Conservation (phyloP, 1,140 invertebrate genomes). For the Drosophila cardini region DNA sequence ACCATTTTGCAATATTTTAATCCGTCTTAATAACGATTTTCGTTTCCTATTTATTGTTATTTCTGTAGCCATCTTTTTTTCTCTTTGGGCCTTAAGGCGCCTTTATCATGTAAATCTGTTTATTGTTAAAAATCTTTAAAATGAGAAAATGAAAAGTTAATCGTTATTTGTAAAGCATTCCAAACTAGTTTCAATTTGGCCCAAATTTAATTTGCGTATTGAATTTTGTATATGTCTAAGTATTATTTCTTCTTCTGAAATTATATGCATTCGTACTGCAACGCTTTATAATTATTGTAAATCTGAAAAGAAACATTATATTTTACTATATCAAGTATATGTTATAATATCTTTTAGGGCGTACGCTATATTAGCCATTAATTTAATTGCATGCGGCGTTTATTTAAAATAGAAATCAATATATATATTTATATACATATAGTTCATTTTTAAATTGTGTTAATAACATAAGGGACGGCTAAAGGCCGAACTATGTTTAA, state of each 20-base stretch:
- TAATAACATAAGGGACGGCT: conserved; percentile 52
- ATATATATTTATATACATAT: conserved; percentile 39
- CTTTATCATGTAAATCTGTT: conserved; percentile 36
- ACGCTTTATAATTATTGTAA: conserved; percentile 35
- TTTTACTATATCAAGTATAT: conserved; percentile 21
- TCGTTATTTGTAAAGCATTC: conserved; percentile 75
- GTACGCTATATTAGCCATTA: conserved; percentile 65
- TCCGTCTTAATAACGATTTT: conserved; percentile 57
- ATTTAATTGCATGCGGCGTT: conserved; percentile 58
- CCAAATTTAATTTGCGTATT: conserved; percentile 74
- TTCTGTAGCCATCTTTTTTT: conserved; percentile 37
- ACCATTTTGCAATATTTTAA: conserved; percentile 75
- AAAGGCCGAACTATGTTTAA: conserved; percentile 62
- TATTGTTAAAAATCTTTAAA: conserved; percentile 51
- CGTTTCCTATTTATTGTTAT: conserved; percentile 48
- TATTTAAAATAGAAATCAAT: conserved; percentile 46
- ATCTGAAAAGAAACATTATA: conserved; percentile 53
- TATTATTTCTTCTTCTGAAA: conserved; percentile 65
- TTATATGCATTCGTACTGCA: conserved; percentile 43
- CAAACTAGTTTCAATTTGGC: conserved; percentile 73
- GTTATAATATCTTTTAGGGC: conserved; percentile 53
- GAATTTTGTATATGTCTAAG: conserved; percentile 64
- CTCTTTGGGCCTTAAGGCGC: conserved; percentile 18
- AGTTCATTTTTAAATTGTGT: conserved; percentile 68
- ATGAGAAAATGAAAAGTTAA: not conserved